phyloP scores from a whole-genome alignment of 1,140 invertebrate genomes.

The Drosophila virilis region DNA sequence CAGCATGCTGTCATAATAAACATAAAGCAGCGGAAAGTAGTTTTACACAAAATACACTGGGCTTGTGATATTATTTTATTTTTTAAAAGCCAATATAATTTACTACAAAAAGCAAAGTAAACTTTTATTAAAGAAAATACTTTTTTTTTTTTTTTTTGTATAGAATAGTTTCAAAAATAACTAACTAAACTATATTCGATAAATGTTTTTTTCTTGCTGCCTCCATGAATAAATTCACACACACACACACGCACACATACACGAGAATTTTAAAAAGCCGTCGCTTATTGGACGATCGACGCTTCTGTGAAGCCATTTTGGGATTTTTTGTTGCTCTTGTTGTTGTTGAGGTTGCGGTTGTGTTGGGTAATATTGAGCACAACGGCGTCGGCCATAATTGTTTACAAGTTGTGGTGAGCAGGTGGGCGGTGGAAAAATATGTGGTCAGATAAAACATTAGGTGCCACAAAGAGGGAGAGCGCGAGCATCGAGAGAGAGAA shows the following conservation, averaged over 20 bases:
- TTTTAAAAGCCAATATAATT: too few species aligned
- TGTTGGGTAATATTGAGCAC: conserved; percentile 56
- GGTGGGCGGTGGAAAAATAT: conserved; percentile 64
- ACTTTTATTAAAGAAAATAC: background rate
- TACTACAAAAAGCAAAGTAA: too few species aligned
- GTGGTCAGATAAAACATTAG: conserved; percentile 40
- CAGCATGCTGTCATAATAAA: conserved; percentile 1
- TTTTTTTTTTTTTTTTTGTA: too few species aligned
- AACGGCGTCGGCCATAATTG: conserved; percentile 78
- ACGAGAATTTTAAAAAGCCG: conserved; percentile 30
- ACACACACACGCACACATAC: background rate
- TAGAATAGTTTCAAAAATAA: too few species aligned
- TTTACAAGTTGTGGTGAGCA: conserved; percentile 65
- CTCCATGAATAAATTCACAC: background rate
- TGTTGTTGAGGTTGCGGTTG: conserved; percentile 49
- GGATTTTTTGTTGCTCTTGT: conserved; percentile 55
- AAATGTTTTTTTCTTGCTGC: background rate
- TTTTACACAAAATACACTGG: background rate
- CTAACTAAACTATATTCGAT: too few species aligned
- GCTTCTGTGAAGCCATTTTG: conserved; percentile 76
- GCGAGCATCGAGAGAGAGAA: background rate
- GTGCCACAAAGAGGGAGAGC: conserved; percentile 9
- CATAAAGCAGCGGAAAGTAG: conserved; percentile 5
- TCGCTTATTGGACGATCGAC: conserved; percentile 73
- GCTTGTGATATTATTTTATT: background rate